Percentiles rank a stretch among this genome's conserved stretches.
Evolutionary conservation across 1,140 invertebrate species (phyloP).

Genomic region (Platyura marginata): DNA sequence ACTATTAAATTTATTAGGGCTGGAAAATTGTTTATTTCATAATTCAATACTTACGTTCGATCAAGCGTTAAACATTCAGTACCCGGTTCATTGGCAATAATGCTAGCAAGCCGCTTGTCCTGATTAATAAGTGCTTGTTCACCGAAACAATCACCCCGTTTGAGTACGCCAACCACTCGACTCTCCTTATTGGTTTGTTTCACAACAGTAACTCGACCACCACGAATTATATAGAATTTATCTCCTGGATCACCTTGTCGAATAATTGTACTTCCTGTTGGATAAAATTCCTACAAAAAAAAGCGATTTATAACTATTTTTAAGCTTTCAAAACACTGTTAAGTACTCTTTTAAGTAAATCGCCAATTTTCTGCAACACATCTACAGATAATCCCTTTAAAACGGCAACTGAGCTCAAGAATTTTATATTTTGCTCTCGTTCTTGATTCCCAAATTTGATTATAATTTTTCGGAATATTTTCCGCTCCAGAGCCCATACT

Average conservation of each 20-base stretch:
- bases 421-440: constrained; percentile 64
- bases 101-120: constrained; percentile 71
- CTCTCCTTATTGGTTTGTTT: constrained; percentile 39
- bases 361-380: constrained; percentile 69
- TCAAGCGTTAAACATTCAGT: constrained; percentile 82
- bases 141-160: constrained; percentile 57
- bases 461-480: constrained; percentile 77
- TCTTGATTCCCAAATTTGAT: constrained; percentile 59
- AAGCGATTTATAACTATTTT: no score
- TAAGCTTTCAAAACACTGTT: no score
- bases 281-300: constrained; percentile 54
- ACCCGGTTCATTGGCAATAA: constrained; percentile 66
- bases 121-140: constrained; percentile 64
- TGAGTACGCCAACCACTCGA: constrained; percentile 38
- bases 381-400: constrained; percentile 65
- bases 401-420: constrained; percentile 68
- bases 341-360: constrained; percentile 68
- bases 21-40: neutral
- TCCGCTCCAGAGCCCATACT: constrained; percentile 74
- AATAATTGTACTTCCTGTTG: constrained; percentile 71
- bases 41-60: constrained; percentile 39
- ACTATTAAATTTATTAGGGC: constrained; percentile 11
- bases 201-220: constrained; percentile 66
- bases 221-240: constrained; percentile 91
- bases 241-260: constrained; percentile 84